These are phyloP conservation scores for Holacanthella duospinosa DNA, from an alignment of 2,888 invertebrate species.

Conservation along the genomic window DNA sequence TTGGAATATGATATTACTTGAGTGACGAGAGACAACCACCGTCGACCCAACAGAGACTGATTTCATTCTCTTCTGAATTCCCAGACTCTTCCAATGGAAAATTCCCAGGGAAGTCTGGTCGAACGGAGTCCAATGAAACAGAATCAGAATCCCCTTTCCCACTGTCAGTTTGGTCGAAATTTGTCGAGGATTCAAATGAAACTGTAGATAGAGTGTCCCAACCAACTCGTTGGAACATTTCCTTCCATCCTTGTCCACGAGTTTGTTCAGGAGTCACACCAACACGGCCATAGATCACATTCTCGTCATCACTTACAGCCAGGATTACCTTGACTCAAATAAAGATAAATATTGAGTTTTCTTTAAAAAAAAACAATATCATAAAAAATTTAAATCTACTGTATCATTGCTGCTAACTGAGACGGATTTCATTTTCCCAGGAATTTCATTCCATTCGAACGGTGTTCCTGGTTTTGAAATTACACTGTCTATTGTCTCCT, in stretches of 20 bases:
- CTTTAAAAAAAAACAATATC: too few species aligned
- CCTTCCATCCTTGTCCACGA: slow-evolving; percentile 31
- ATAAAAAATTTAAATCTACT: slow-evolving; percentile 15
- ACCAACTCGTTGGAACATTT: slow-evolving; percentile 20
- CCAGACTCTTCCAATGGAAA: not conserved
- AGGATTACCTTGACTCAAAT: slow-evolving; percentile 23
- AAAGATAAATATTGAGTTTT: not conserved
- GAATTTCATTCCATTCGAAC: slow-evolving; percentile 35
- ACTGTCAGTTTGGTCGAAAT: slow-evolving; percentile 22
- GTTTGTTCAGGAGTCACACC: slow-evolving; percentile 28
- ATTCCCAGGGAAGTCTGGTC: slow-evolving; percentile 20
- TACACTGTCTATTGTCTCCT: slow-evolving; percentile 11
- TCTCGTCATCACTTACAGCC: slow-evolving; percentile 28
- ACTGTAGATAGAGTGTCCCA: slow-evolving; percentile 26
- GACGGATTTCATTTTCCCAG: slow-evolving; percentile 30
- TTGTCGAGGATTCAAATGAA: slow-evolving; percentile 18
- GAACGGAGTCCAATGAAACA: slow-evolving; percentile 9
- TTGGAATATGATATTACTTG: slow-evolving; percentile 10
- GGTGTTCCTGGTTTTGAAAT: slow-evolving; percentile 6
- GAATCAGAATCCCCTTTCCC: not conserved
- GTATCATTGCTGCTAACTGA: slow-evolving; percentile 30
- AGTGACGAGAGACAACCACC: slow-evolving; percentile 25
- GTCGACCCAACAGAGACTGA: slow-evolving; percentile 33
- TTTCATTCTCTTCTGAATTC: not conserved
- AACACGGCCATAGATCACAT: slow-evolving; percentile 19